Percentiles rank a stretch among this genome's conserved stretches.
Conservation (phyloP, 2,113 vertebrate genomes). For the Pachypanchax playfairii region DNA sequence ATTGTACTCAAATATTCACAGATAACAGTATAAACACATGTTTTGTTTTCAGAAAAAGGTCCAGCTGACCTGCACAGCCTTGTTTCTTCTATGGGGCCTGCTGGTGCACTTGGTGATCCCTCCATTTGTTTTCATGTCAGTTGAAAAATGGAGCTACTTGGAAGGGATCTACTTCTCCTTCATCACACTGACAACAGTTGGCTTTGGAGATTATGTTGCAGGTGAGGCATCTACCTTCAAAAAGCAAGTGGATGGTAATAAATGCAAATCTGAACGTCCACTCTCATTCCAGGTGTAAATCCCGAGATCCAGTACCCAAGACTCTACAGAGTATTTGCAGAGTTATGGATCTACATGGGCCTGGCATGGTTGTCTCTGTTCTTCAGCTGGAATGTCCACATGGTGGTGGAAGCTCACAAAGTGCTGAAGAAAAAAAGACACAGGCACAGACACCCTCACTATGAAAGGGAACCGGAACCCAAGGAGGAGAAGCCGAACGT, state of each 20-base stretch:
- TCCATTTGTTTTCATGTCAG: slow-evolving; percentile 89
- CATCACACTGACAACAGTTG: slow-evolving; percentile 95
- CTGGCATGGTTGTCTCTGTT: slow-evolving; percentile 97
- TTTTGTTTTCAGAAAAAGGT: slow-evolving; percentile 85
- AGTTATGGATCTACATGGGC: slow-evolving; percentile 97
- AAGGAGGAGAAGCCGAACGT: slow-evolving; percentile 18
- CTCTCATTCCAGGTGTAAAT: slow-evolving; percentile 86
- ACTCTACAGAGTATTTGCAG: slow-evolving; percentile 90
- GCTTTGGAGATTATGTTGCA: slow-evolving; percentile 96
- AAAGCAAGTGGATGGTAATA: not conserved
- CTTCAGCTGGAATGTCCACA: slow-evolving; percentile 98
- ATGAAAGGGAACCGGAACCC: slow-evolving; percentile 63
- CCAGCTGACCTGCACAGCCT: slow-evolving; percentile 89
- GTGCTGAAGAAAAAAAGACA: slow-evolving; percentile 93
- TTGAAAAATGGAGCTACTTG: slow-evolving; percentile 92
- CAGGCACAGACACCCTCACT: slow-evolving; percentile 80
- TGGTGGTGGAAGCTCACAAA: slow-evolving; percentile 96
- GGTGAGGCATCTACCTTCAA: slow-evolving; percentile 74
- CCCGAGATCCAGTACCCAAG: slow-evolving; percentile 84
- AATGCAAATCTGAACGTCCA: not conserved
- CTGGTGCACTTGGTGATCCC: slow-evolving; percentile 92
- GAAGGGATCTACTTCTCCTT: slow-evolving; percentile 97
- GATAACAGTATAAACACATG: not conserved
- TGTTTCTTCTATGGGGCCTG: slow-evolving; percentile 94
- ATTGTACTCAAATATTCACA: not conserved